Evolutionary conservation across 2,797 vertebrate genomes (phyloP), one percentile per base, ranked within the genome.

Genomic region (Sylvia borin): DNA sequence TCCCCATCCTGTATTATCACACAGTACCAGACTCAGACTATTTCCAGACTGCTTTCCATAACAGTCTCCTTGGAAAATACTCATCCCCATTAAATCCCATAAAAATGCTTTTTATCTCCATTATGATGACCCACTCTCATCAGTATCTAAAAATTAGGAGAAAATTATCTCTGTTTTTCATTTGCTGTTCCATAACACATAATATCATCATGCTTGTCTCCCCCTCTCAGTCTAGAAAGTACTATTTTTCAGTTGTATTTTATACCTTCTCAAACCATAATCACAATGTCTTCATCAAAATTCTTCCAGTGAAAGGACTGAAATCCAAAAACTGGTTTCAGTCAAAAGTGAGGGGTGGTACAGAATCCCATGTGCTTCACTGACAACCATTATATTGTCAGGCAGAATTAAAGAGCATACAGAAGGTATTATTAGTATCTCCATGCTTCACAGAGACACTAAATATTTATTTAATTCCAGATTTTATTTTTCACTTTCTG

Each of bases 71-170:
- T 66, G 57, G 57, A 85, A 94, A 88, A 90, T 20, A 34, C 13
- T 55, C 32, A n/a, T 68, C 27, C 25, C 32, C 50, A 71, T 86
- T 84, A 91, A 73, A 90, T 57, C 13, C 32, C 66, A 78, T 78
- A 61, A 81, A 95, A 85, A 81, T 57, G 87, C n/a, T 86, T 88
- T 91, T 60, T 51, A 51, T 76, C 53, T 83, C 76, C 53, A 65
- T 42, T 74, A 83, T 0, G 3, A 85, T 25, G 29, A 16, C 32
- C 34, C 40, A 78, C 11, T 60, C 61, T 65, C 73, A 83, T 67
- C 61, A 71, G 43, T 58, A 85, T 12, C 85, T 79, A 92, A 79
- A 94, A 82, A 66, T 43, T 10, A 70, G 25, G 36, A 42, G 12
- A 87, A 91, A 78, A 10, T 50, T 71, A 45, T 18, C 40, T 83